These are phyloP conservation scores for Drosophila stalkeri DNA, from an alignment of 2,888 invertebrate species.

Conservation along the genomic window DNA sequence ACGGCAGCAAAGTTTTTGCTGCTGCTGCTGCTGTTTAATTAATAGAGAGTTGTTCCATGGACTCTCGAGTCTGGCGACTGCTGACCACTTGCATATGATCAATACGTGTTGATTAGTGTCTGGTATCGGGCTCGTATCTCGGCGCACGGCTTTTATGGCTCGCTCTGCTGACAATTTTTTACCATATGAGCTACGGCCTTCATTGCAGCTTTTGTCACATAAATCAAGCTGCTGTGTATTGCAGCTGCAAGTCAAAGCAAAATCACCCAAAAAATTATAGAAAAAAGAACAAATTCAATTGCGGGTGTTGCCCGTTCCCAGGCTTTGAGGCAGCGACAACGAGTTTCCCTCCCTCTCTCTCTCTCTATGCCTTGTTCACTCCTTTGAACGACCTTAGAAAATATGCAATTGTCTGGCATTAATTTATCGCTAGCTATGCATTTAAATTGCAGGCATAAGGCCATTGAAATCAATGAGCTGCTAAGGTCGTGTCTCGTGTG, in stretches of 20 bases:
- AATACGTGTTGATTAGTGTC: conserved; percentile 76
- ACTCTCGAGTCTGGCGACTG: conserved; percentile 21
- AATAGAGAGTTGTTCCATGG: conserved; percentile 52
- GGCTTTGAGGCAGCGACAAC: conserved; percentile 39
- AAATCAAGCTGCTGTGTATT: conserved; percentile 55
- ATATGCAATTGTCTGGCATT: conserved; percentile 64
- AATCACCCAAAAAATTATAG: conserved; percentile 14
- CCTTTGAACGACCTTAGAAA: conserved; percentile 72
- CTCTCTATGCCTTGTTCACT: background rate
- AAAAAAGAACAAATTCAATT: conserved; percentile 34
- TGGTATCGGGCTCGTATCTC: conserved; percentile 63
- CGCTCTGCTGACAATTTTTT: conserved; percentile 76
- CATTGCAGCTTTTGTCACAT: conserved; percentile 67
- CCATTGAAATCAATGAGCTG: conserved; percentile 74
- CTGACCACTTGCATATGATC: conserved; percentile 74
- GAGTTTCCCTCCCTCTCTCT: conserved; percentile 21
- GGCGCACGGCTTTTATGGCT: conserved; percentile 73
- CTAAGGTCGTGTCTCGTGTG: conserved; percentile 62
- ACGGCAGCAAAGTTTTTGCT: conserved; percentile 68
- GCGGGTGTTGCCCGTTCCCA: conserved; percentile 73
- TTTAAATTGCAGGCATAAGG: conserved; percentile 45
- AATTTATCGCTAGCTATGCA: conserved; percentile 65
- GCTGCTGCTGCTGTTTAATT: conserved; percentile 53
- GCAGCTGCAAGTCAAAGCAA: conserved; percentile 47
- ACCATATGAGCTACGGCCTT: conserved; percentile 77